A percentile compares a stretch with the other conserved stretches of the same genome.
Evolutionary conservation across 2,113 vertebrate genomes (phyloP).

Genomic region (Ceratotherium simum): DNA sequence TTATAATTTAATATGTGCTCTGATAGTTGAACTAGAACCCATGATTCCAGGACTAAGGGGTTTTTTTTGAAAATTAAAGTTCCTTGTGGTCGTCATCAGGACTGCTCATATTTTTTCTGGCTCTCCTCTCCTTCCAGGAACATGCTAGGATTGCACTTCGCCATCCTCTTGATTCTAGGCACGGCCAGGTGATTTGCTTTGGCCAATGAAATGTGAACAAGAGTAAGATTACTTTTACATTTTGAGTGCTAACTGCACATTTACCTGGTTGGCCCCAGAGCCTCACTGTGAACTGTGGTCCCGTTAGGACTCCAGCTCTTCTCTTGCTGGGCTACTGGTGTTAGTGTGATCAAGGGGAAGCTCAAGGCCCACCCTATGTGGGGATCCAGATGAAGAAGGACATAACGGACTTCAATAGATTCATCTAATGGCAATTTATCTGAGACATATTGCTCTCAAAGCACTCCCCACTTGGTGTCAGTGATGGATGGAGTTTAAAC

Average conservation of each 20-base stretch:
- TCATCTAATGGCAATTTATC: no score
- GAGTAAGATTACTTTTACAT: not conserved
- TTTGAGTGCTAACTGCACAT: not conserved
- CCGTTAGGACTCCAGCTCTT: not conserved
- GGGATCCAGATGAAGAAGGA: not conserved
- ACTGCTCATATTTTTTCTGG: not conserved
- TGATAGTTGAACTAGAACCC: not conserved
- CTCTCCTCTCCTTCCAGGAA: not conserved
- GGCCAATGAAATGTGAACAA: not conserved
- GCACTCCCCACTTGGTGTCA: not conserved
- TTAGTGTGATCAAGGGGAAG: conserved; percentile 8
- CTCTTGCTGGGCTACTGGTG: not conserved
- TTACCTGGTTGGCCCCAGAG: not conserved
- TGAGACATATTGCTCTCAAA: not conserved
- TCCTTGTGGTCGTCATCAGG: not conserved
- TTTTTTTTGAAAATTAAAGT: not conserved
- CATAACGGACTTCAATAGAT: not conserved
- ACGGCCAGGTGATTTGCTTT: not conserved
- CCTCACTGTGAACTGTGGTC: not conserved
- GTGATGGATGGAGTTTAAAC: not conserved
- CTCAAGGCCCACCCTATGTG: not conserved
- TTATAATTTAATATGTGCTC: not conserved
- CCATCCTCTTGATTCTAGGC: not conserved
- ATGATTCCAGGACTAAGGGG: not conserved
- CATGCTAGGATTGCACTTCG: not conserved